Percentiles rank a stretch among this genome's conserved stretches.
phyloP scores from a whole-genome alignment of 2,797 vertebrate genomes.

The Nasua narica region DNA sequence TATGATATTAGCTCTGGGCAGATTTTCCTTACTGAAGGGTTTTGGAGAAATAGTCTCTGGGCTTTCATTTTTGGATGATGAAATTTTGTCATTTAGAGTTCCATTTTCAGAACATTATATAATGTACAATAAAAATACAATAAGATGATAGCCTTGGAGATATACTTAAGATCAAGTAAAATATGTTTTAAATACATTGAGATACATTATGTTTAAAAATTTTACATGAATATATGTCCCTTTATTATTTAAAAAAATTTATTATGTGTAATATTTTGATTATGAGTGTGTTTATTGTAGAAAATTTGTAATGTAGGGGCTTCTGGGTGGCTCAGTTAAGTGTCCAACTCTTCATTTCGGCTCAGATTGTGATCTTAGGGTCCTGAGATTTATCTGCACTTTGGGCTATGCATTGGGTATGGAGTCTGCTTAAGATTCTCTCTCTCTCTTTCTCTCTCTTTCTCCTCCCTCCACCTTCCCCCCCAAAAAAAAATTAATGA shows the following conservation, averaged over 20 bases:
- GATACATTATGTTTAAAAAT: not conserved
- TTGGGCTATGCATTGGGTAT: not conserved
- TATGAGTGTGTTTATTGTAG: not conserved
- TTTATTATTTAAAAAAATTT: not conserved
- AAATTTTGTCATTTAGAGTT: not conserved
- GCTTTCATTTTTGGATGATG: not conserved
- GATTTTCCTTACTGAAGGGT: not conserved
- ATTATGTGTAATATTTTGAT: not conserved
- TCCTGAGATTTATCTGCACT: not conserved
- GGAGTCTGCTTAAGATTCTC: not conserved
- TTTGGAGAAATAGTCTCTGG: not conserved
- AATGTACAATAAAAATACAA: not conserved
- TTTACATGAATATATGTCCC: not conserved
- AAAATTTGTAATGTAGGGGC: not conserved
- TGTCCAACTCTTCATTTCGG: not conserved
- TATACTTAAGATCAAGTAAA: not conserved
- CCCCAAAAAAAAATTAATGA: not conserved
- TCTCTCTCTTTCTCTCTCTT: not conserved
- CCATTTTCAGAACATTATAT: not conserved
- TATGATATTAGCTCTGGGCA: not conserved
- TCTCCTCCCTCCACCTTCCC: too few relatives aligned
- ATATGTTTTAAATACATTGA: conserved; percentile 15
- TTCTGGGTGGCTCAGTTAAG: not conserved
- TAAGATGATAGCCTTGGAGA: not conserved
- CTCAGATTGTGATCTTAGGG: not conserved